Base-by-base conservation (phyloP, 2,797 vertebrate genomes). In the Hypotaenidia okinawae region DNA sequence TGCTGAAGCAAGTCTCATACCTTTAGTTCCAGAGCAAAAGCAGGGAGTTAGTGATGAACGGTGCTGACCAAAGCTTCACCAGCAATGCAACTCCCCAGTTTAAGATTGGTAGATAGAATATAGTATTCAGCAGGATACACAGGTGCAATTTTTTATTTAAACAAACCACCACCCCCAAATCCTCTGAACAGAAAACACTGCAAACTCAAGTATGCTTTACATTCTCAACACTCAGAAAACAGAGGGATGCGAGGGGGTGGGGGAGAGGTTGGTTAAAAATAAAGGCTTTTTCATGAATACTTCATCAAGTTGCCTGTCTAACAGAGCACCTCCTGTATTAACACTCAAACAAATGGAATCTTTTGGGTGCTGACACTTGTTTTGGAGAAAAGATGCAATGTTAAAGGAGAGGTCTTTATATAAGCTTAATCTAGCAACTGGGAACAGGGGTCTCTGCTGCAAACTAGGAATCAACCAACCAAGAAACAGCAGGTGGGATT, bases 1-100 rank as follows among this genome's bases (percentile, higher is more conserved):
- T 17, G 37, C 21, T 69, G 52, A 78, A 59, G 39, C n/a, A 58
- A 51, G 68, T 30, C 54, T 62, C 2, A 0, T 23, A 10, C n/a
- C 21, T 10, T 23, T 51, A 41, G 16, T 51, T 61, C 27, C 32
- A 58, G 67, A 77, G 62, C 16, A 59, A 64, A 73, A 57, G 66
- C 39, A 82, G 8, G 9, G 28, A 72, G 43, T 35, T 54, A 33
- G 12, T 5, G 43, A 75, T 18, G 21, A 1, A 0, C 3, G 0
- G 7, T 67, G 47, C 63, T 80, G 63, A 78, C 33, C 43, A 86
- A 89, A 87, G 58, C 32, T 83, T 33, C 28, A 70, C 23, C 43
- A 62, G 41, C 39, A 27, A 49, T 4, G 30, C 52, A 74, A 78
- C 45, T 6, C 7, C 19, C 27, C 27, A 37, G 2, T 16, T 4